Evolutionary conservation across 2,888 invertebrate species (phyloP).

Genomic region (Tipula lateralis): DNA sequence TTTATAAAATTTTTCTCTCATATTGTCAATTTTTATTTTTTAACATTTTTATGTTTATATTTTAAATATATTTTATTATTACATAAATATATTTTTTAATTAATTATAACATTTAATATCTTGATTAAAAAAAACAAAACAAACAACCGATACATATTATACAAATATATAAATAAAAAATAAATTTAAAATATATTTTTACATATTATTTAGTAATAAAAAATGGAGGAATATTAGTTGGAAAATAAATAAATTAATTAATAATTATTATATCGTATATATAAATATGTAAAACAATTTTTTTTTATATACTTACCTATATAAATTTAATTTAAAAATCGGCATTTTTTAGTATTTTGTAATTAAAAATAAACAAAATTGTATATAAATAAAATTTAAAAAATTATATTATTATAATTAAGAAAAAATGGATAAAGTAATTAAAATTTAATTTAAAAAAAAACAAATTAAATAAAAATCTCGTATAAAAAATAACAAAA

Average conservation of each 20-base stretch:
- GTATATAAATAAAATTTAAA: background rate
- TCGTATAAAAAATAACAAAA: background rate
- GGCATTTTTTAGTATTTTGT: background rate
- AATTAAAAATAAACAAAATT: conserved; percentile 11
- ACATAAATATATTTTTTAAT: background rate
- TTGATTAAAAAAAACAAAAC: background rate
- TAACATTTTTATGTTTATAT: background rate
- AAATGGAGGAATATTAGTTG: background rate
- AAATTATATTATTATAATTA: too few relatives aligned
- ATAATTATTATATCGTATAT: background rate
- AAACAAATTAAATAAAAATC: background rate
- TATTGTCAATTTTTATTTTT: background rate
- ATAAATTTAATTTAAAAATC: background rate
- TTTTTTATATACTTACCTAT: background rate
- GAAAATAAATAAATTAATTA: background rate
- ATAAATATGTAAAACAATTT: background rate
- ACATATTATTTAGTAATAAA: background rate
- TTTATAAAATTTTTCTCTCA: background rate
- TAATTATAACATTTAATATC: background rate
- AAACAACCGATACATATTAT: background rate
- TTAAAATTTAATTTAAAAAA: background rate
- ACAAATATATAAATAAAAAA: background rate
- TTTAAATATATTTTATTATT: background rate
- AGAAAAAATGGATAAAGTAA: conserved; percentile 19
- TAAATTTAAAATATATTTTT: background rate